A percentile compares a stretch with the other conserved stretches of the same genome.
These are phyloP conservation scores for Fistularia tabacaria DNA, from an alignment of 2,797 vertebrate genomes.

Conservation along the genomic window DNA sequence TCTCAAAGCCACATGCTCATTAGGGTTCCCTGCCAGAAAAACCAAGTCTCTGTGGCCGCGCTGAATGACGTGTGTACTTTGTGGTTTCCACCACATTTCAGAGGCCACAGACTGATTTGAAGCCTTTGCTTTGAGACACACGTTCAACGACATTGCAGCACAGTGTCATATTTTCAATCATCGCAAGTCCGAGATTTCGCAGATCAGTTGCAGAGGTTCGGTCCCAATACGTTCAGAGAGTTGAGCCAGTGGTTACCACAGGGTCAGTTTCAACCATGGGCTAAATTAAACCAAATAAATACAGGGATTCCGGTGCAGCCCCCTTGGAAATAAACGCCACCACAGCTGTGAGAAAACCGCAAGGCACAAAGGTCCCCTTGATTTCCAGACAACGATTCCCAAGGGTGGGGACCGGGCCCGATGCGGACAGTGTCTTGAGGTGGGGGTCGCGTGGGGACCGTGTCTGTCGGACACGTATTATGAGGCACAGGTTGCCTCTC, in stretches of 20 bases:
- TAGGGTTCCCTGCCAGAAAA: constrained; percentile 14
- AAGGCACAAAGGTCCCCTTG: constrained; percentile 64
- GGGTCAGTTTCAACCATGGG: constrained; percentile 38
- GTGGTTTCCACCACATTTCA: constrained; percentile 28
- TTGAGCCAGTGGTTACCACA: constrained; percentile 33
- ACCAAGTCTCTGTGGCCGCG: constrained; percentile 16
- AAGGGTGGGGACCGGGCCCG: constrained; percentile 44
- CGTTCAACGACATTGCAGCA: constrained; percentile 24
- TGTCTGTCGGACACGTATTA: constrained; percentile 40
- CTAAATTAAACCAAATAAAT: constrained; percentile 63
- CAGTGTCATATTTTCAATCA: constrained; percentile 31
- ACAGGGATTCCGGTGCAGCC: constrained; percentile 20
- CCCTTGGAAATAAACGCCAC: constrained; percentile 47
- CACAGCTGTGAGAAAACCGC: constrained; percentile 46
- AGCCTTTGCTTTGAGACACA: constrained; percentile 29
- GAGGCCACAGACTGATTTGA: constrained; percentile 38
- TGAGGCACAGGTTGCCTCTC: constrained; percentile 37
- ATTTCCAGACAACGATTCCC: constrained; percentile 58
- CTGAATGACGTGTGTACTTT: constrained; percentile 24
- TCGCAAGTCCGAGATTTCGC: constrained; percentile 34
- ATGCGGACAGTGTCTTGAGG: constrained; percentile 26
- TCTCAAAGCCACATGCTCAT: constrained; percentile 22
- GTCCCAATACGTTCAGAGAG: constrained; percentile 28
- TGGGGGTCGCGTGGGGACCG: constrained; percentile 6
- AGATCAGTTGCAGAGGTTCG: constrained; percentile 22